A percentile compares a stretch with the other conserved stretches of the same genome.
Evolutionary conservation across 2,113 vertebrate genomes (phyloP).

Genomic region (Passer montanus): DNA sequence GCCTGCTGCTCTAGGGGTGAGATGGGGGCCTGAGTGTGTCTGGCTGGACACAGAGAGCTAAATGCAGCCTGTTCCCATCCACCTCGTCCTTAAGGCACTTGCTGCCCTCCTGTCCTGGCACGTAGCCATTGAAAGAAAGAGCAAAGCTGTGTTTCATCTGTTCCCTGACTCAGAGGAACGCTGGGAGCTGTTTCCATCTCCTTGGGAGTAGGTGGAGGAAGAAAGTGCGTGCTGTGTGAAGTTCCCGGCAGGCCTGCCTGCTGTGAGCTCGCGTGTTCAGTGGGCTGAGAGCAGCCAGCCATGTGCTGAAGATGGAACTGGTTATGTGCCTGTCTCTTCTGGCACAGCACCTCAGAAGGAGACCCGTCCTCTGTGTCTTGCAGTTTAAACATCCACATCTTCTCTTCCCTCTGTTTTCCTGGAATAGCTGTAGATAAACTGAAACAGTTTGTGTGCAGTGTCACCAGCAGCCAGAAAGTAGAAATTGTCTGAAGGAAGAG

Average conservation of each 20-base stretch:
- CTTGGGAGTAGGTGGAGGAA: constrained; percentile 45
- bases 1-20: background rate
- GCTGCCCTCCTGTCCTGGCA: constrained; percentile 50
- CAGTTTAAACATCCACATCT: background rate
- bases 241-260: constrained; percentile 25
- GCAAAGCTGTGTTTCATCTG: constrained; percentile 56
- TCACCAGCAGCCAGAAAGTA: background rate
- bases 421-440: background rate
- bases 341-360: background rate
- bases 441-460: background rate
- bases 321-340: background rate
- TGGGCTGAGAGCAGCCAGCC: constrained; percentile 17
- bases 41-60: background rate
- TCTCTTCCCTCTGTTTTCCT: background rate
- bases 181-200: constrained; percentile 40
- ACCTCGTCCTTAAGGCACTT: background rate
- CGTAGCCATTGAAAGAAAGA: constrained; percentile 37
- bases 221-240: constrained; percentile 12
- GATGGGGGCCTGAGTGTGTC: background rate
- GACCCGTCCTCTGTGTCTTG: constrained; percentile 14
- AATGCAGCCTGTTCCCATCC: background rate
- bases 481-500: constrained; percentile 4
- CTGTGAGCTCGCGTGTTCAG: constrained; percentile 20
- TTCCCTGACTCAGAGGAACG: constrained; percentile 37
- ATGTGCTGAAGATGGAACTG: background rate